Conservation (phyloP, 37 sponge, comb jelly and placozoan genomes). For the Diacarnus erythraeanus region DNA sequence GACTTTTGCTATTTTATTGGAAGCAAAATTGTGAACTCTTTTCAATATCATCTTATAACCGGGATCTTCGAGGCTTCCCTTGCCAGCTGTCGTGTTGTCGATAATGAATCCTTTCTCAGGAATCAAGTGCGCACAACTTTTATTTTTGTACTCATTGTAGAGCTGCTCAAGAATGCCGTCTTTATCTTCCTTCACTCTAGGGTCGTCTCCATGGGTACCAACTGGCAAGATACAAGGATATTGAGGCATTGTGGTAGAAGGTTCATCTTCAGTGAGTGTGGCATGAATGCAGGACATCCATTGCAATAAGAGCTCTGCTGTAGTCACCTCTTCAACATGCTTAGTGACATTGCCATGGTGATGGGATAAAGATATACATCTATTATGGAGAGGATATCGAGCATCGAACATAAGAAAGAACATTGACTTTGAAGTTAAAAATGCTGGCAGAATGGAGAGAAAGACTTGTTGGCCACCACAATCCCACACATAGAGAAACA, state of each 20-base stretch:
- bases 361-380: neutral
- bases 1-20: neutral
- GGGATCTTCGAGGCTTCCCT: slow-evolving; percentile 35
- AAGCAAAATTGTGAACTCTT: slow-evolving; percentile 25
- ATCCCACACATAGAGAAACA: slow-evolving; percentile 53
- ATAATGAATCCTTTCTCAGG: slow-evolving; percentile 21
- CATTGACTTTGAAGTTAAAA: slow-evolving; percentile 44
- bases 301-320: slow-evolving; percentile 21
- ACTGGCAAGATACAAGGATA: slow-evolving; percentile 23
- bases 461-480: slow-evolving; percentile 68
- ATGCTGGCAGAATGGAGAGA: slow-evolving; percentile 45
- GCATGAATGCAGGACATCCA: slow-evolving; percentile 55
- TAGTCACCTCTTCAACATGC: neutral
- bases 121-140: slow-evolving; percentile 18
- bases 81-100: slow-evolving; percentile 62
- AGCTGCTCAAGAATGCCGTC: neutral
- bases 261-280: neutral
- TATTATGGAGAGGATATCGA: slow-evolving; percentile 10
- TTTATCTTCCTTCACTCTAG: neutral
- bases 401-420: slow-evolving; percentile 60
- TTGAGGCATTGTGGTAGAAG: neutral
- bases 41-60: neutral
- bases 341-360: slow-evolving; percentile 11
- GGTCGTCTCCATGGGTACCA: slow-evolving; percentile 49
- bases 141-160: slow-evolving; percentile 8